Evolutionary conservation across 2,797 vertebrate genomes (phyloP).

Genomic region (Notolepis coatsorum): DNA sequence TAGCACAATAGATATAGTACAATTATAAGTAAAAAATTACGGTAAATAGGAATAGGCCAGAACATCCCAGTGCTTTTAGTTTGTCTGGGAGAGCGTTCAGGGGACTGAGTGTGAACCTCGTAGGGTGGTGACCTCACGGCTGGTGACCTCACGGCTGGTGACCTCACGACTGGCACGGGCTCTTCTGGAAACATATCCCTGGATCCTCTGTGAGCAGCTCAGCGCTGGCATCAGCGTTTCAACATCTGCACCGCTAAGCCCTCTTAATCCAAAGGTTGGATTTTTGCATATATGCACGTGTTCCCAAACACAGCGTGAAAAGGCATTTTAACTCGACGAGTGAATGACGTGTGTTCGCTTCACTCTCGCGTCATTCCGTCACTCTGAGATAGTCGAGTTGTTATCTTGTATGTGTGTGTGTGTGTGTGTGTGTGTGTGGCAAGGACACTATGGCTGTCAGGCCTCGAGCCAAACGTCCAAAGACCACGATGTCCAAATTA

Average conservation of each 20-base stretch:
- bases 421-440: conserved; percentile 21
- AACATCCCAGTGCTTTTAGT: too few species aligned
- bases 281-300: not conserved
- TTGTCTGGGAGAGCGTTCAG: too few species aligned
- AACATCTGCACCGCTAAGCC: not conserved
- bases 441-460: conserved; percentile 2
- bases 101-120: too few species aligned
- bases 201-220: not conserved
- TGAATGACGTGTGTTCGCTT: too few species aligned
- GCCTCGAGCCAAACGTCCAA: conserved; percentile 12
- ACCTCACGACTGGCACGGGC: too few species aligned
- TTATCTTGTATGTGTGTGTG: not conserved
- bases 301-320: not conserved
- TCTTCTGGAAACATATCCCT: not conserved
- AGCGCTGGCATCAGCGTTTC: not conserved
- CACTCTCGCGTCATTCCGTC: not conserved
- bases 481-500: conserved; percentile 16
- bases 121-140: too few species aligned
- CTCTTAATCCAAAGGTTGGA: not conserved
- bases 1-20: too few species aligned
- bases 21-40: too few species aligned
- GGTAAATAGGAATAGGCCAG: too few species aligned
- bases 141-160: too few species aligned
- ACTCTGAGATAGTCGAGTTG: not conserved
- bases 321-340: not conserved